These are phyloP conservation scores for Atrichornis clamosus DNA, from an alignment of 2,113 vertebrate species.

Conservation along the genomic window DNA sequence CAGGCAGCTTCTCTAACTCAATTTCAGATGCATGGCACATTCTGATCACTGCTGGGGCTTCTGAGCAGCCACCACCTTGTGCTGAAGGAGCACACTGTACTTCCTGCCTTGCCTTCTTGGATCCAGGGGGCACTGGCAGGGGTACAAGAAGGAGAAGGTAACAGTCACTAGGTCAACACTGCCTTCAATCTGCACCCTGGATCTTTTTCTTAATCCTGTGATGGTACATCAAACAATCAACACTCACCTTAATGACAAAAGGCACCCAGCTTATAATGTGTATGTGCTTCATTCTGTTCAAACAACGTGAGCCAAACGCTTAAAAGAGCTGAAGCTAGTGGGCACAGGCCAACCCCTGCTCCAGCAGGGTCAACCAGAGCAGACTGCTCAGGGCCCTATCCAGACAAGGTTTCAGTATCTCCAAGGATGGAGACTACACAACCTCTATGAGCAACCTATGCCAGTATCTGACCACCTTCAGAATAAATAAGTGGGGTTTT, in stretches of 20 bases:
- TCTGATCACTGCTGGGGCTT: not conserved
- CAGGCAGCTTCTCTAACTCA: not conserved
- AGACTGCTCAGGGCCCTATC: rapidly evolving
- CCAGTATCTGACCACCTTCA: not conserved
- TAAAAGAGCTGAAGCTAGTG: not conserved
- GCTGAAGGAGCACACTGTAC: rapidly evolving
- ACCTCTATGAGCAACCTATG: not conserved
- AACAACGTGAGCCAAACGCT: rapidly evolving
- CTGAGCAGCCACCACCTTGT: not conserved
- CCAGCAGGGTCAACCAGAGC: not conserved
- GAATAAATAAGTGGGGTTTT: not conserved
- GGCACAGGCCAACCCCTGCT: not conserved
- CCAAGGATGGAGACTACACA: not conserved
- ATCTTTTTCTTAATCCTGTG: not conserved
- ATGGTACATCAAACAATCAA: not conserved
- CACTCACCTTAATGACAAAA: not conserved
- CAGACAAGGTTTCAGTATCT: not conserved
- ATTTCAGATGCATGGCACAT: not conserved
- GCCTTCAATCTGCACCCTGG: not conserved
- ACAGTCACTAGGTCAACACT: too few species aligned
- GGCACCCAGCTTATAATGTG: not conserved
- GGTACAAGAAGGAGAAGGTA: not conserved
- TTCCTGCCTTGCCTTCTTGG: not conserved
- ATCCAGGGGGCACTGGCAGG: not conserved
- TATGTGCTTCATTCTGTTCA: rapidly evolving